phyloP scores from a whole-genome alignment of 1,140 invertebrate species.

The Xylocopa sonorina region DNA sequence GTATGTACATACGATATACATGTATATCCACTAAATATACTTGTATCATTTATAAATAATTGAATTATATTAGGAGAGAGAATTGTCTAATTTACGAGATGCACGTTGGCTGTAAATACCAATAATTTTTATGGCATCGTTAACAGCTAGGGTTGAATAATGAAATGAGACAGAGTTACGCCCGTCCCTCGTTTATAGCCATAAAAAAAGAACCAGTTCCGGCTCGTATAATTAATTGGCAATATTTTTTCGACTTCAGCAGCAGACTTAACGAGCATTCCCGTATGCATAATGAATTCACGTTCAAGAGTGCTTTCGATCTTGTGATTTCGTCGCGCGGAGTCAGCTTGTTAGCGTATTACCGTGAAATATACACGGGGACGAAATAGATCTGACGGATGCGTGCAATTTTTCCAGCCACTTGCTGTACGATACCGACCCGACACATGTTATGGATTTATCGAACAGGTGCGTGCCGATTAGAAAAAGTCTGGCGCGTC shows the following conservation, averaged over 20 bases:
- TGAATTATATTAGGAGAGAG: too few species aligned
- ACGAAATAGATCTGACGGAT: neutral
- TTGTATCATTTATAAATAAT: too few species aligned
- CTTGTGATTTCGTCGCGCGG: neutral
- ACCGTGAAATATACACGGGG: neutral
- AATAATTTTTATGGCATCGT: neutral
- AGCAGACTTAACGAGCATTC: neutral
- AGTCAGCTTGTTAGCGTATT: neutral
- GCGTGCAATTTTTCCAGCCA: too few species aligned
- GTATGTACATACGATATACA: too few species aligned
- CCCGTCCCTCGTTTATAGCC: neutral
- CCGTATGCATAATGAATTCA: constrained; percentile 20
- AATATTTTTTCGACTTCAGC: neutral
- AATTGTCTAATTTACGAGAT: constrained; percentile 6
- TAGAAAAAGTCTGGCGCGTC: neutral
- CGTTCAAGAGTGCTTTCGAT: neutral
- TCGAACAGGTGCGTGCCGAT: neutral
- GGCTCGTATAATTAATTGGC: neutral
- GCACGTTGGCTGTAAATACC: neutral
- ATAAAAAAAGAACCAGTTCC: neutral
- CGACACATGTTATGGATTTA: neutral
- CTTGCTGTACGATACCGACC: neutral
- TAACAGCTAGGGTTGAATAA: neutral
- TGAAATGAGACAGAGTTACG: neutral
- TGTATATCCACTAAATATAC: too few species aligned